Base-by-base conservation (phyloP, 2,113 vertebrate genomes). In the Urocynchramus pylzowi region DNA sequence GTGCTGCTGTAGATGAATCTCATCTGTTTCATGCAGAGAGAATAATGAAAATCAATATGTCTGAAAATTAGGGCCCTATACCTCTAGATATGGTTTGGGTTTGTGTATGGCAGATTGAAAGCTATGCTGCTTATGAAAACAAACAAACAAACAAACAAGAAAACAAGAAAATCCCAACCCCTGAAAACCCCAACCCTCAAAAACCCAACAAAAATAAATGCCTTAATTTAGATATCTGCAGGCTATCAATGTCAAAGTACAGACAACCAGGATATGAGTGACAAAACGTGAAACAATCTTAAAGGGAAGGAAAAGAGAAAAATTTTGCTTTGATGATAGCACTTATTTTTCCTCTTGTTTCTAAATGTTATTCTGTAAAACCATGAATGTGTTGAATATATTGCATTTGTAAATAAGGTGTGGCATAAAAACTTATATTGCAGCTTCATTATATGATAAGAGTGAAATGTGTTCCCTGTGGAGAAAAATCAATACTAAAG, bases 321-420 rank as follows among this genome's bases (percentile, higher is more conserved):
- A 44, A 19, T 6, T 28, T 60, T 52, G 1, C n/a, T 91, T 94
- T 95, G 39, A 61, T 77, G 14, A 59, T 18, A 68, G 39, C 16
- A 78, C 31, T 94, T 93, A 14, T 39, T 91, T 89, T 93, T 59
- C 45, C 19, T 79, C 30, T 17, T 78, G 11, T 57, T 19, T 96
- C 49, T 94, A 63, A 92, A 74, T n/a, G 20, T 24, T 77, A 30
- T 24, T 82, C 19, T 87, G 68, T 64, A 82, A 92, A 47, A 89
- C 1, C 13, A 70, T 41, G 20, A 26, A 84, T 52, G 42, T 59
- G 13, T 91, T 90, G 33, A 35, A 86, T 74, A 37, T 57, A 7
- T 44, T 93, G 22, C 20, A 68, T 90, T 97, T 67, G 33, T 91
- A 95, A 95, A 92, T 86, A 93, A 64, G 56, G 74, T 74, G 47